phyloP scores from a whole-genome alignment of 37 sponge, comb jelly and placozoan species.

The Cliona cf. orientalis region DNA sequence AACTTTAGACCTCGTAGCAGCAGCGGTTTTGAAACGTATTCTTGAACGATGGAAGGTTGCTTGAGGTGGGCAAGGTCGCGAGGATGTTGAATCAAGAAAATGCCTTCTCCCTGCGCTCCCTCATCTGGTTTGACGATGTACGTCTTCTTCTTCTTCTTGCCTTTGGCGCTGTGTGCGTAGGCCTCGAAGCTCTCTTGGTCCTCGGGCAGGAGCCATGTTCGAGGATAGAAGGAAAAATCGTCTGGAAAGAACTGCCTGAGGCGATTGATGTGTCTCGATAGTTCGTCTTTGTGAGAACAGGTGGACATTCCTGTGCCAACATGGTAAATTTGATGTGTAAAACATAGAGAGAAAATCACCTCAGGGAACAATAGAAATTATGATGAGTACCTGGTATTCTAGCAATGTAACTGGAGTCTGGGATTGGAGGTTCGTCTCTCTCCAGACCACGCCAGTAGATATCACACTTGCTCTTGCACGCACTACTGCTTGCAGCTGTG shows the following conservation, averaged over 20 bases:
- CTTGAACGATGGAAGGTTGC: constrained; percentile 48
- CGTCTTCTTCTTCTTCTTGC: constrained; percentile 16
- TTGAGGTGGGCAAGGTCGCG: neutral
- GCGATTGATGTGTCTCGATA: constrained; percentile 30
- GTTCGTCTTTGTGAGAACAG: neutral
- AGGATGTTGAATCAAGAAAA: constrained; percentile 41
- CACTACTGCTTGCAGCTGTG: neutral
- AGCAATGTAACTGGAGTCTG: neutral
- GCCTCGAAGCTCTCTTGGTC: constrained; percentile 40
- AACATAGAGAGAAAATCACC: too few species aligned
- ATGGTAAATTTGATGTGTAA: neutral
- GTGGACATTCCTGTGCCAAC: neutral
- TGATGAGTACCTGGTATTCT: neutral
- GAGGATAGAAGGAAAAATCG: constrained; percentile 56
- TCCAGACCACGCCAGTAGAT: constrained; percentile 1
- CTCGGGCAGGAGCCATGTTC: constrained; percentile 54
- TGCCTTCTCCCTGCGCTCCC: constrained; percentile 69
- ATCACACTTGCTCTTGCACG: neutral
- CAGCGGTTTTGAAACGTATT: constrained; percentile 68
- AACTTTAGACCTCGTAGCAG: constrained; percentile 62
- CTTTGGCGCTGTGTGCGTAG: constrained; percentile 17
- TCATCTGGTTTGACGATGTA: constrained; percentile 68
- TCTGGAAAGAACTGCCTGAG: constrained; percentile 60
- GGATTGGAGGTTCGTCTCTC: neutral
- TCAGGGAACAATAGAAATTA: too few species aligned